phyloP scores from a whole-genome alignment of 2,113 vertebrate genomes.

The Cygnus atratus region DNA sequence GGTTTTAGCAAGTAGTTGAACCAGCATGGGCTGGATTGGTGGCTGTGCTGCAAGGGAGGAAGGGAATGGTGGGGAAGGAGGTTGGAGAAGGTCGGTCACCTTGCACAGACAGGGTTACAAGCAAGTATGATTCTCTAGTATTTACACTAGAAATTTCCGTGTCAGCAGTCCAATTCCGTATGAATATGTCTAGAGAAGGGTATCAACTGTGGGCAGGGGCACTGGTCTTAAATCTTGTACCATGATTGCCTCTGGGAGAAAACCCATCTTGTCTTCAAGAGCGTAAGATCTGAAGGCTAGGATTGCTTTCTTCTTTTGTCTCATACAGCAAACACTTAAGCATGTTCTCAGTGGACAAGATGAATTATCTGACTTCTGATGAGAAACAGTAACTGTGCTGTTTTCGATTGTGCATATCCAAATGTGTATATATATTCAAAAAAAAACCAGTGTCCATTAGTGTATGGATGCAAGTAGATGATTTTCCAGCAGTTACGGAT shows the following conservation, averaged over 20 bases:
- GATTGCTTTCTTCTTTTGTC: background rate
- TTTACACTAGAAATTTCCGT: background rate
- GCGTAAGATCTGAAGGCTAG: background rate
- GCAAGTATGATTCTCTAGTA: background rate
- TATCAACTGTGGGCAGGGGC: background rate
- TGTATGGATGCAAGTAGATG: background rate
- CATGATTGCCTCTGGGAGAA: background rate
- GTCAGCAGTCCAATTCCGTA: background rate
- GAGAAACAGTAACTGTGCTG: background rate
- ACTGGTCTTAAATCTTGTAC: background rate
- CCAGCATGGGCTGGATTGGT: background rate
- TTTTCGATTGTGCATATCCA: background rate
- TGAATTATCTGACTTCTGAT: background rate
- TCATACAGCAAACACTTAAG: background rate
- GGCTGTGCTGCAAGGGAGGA: background rate
- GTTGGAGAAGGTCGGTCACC: background rate
- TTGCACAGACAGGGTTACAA: background rate
- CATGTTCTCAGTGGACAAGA: background rate
- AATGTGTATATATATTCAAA: background rate
- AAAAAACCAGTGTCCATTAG: background rate
- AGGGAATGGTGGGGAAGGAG: background rate
- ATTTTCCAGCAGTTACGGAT: background rate
- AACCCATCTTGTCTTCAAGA: background rate
- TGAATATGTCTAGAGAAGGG: background rate
- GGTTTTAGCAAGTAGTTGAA: background rate